These are phyloP conservation scores for Venustoraphidia nigricollis DNA, from an alignment of 2,888 invertebrate species.

Conservation along the genomic window DNA sequence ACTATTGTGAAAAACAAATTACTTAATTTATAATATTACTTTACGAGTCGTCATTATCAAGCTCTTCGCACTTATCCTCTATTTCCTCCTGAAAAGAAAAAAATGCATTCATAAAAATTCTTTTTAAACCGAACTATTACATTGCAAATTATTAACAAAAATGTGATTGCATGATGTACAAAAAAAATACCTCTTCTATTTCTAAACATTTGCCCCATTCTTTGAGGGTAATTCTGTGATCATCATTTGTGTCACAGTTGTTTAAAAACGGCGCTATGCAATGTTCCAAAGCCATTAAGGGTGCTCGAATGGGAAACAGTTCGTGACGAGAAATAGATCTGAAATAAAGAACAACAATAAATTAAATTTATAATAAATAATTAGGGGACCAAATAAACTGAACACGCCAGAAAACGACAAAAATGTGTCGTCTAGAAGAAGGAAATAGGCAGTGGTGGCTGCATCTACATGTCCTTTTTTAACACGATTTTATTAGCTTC, in stretches of 20 bases:
- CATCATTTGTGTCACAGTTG: conserved; percentile 73
- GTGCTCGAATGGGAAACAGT: conserved; percentile 89
- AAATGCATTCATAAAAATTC: conserved; percentile 11
- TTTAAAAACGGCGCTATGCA: conserved; percentile 95
- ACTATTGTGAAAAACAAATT: no score
- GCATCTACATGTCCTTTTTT: no score
- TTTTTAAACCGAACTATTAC: neutral
- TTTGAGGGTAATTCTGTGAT: conserved; percentile 77
- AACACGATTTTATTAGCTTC: no score
- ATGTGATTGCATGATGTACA: no score
- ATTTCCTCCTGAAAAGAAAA: conserved; percentile 47
- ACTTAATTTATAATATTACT: no score
- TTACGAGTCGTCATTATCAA: conserved; percentile 31
- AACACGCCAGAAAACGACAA: no score
- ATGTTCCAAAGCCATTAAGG: conserved; percentile 89
- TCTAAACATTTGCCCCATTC: conserved; percentile 89
- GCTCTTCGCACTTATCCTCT: conserved; percentile 65
- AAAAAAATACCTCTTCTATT: conserved; percentile 52
- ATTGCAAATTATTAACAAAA: neutral
- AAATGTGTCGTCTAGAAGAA: no score
- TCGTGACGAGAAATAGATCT: conserved; percentile 83
- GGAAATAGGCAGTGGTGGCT: no score
- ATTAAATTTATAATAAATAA: no score
- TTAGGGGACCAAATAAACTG: no score
- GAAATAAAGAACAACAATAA: conserved; percentile 13